Base-by-base conservation (phyloP, 23 tunicate genomes). In the Botrylloides violaceus region DNA sequence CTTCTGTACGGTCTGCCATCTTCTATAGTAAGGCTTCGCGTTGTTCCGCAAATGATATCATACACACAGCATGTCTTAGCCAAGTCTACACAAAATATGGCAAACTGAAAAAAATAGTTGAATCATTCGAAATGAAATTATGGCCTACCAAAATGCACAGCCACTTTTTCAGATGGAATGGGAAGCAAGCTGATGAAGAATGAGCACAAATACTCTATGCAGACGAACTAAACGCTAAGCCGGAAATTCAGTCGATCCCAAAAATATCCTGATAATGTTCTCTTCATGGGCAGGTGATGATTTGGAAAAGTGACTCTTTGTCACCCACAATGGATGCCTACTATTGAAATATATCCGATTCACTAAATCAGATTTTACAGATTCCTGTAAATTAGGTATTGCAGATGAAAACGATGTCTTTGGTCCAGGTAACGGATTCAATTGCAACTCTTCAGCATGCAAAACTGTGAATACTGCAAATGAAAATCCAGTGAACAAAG, bases 401-500 rank as follows among this genome's bases (percentile, higher is more conserved):
- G 12, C 50, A 33, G 61, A 33, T 3, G 81, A 61, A 32, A 25
- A 80, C 2, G 58, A 12, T 4, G 1, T 33, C 3, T 47, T 63
- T 4, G 19, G 29, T 27, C 24, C 30, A 7, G 29, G 3, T 19
- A 7, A 29, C 34, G 24, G 36, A 3, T 57, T 57, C 23, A 26
- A 3, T 1, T 15, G 9, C 25, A 68, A 18, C 6, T 32, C 36
- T 29, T 62, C 36, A 18, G 27, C 64, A 32, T 58, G 73, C 19
- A 76, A 66, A 29, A 49, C 80, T 39, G 81, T 65, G 34, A 79
- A 85, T 15, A 73, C 66, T 18, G 84, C 93, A 74, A 85, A 85
- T 15, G 68, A 39, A 59, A 78, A 85, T 20, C 93, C 93, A 56
- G 93, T 85, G 81, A 85, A 71, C 25, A 85, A 85, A 1, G 93